phyloP scores from a whole-genome alignment of 2,113 vertebrate species.

The Anarrhichthys ocellatus region DNA sequence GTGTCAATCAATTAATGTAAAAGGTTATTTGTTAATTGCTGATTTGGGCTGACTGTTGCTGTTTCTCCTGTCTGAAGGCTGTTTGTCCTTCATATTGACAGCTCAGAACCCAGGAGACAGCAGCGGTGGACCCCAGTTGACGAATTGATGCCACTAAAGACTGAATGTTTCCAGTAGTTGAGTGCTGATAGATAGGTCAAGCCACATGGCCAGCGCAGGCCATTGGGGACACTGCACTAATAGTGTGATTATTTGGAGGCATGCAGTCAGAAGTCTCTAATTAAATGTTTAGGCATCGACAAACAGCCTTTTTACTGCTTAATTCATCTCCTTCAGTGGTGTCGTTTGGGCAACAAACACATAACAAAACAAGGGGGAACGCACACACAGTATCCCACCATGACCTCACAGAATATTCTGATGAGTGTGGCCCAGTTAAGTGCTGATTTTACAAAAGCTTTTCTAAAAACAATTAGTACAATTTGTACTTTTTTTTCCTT shows the following conservation, averaged over 20 bases:
- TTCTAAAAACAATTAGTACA: background rate
- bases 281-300: constrained; percentile 59
- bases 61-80: background rate
- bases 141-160: constrained; percentile 43
- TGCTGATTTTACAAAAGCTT: background rate
- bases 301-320: constrained; percentile 62
- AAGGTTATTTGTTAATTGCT: constrained; percentile 50
- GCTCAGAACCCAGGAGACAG: constrained; percentile 37
- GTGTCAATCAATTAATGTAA: constrained; percentile 20
- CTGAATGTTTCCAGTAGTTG: constrained; percentile 37
- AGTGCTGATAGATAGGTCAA: constrained; percentile 38
- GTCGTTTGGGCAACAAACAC: constrained; percentile 23
- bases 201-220: background rate
- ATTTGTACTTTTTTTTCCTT: too few species aligned
- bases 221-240: constrained; percentile 22
- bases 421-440: background rate
- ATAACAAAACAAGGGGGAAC: background rate
- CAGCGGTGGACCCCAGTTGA: constrained; percentile 25
- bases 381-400: background rate
- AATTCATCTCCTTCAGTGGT: constrained; percentile 42
- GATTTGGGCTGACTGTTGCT: constrained; percentile 19
- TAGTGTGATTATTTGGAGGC: constrained; percentile 40
- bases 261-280: constrained; percentile 55
- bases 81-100: constrained; percentile 31
- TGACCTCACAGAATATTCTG: background rate